Conservation (phyloP, 2,113 vertebrate genomes). For the Ia io region DNA sequence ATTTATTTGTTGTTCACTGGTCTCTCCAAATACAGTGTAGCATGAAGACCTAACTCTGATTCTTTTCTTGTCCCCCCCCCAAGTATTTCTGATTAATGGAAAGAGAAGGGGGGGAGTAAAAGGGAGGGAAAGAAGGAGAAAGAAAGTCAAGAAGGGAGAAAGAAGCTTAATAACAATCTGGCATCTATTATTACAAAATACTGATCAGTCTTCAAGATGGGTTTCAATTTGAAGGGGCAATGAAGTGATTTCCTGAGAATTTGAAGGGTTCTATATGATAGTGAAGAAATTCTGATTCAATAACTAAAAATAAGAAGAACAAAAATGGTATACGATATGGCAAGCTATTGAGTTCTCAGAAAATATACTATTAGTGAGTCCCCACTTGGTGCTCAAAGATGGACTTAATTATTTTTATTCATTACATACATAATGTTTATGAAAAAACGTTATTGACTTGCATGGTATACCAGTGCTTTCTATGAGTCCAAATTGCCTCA, state of each 20-base stretch:
- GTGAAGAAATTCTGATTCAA: not conserved
- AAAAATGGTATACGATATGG: not conserved
- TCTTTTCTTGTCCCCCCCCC: no score
- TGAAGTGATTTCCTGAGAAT: not conserved
- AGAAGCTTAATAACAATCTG: not conserved
- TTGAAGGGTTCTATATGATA: fast-evolving
- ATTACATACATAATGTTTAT: not conserved
- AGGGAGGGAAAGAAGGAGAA: fast-evolving
- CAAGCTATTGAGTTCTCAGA: not conserved
- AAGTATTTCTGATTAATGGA: not conserved
- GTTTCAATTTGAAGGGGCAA: not conserved
- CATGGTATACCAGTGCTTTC: not conserved
- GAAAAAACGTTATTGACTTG: not conserved
- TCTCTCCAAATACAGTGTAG: fast-evolving
- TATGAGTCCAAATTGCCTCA: not conserved
- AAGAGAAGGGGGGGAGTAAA: fast-evolving
- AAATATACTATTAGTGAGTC: not conserved
- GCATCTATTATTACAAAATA: not conserved
- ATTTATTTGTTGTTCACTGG: not conserved
- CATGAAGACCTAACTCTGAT: not conserved
- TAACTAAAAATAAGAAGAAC: not conserved
- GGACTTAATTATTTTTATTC: not conserved
- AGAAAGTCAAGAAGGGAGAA: no score
- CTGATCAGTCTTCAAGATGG: fast-evolving
- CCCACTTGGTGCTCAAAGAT: not conserved